Conservation (phyloP, 2,888 invertebrate genomes). For the Blomia tropicalis region DNA sequence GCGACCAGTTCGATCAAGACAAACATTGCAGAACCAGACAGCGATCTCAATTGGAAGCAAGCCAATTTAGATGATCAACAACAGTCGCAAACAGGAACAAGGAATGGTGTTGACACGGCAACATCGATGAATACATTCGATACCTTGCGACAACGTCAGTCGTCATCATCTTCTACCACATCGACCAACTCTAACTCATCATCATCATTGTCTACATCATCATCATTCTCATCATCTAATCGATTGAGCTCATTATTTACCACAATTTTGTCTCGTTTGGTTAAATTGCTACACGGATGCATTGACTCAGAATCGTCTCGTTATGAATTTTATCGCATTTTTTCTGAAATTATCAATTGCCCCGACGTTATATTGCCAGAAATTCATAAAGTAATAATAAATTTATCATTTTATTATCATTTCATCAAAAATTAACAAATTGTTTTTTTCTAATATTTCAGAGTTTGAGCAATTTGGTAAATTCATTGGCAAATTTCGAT, state of each 20-base stretch:
- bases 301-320: neutral
- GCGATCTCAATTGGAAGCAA: too few species aligned
- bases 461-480: neutral
- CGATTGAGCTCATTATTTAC: neutral
- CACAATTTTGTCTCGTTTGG: neutral
- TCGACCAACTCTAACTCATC: neutral
- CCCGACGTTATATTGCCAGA: neutral
- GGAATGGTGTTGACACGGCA: neutral
- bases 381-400: too few species aligned
- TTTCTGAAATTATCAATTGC: neutral
- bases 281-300: constrained; percentile 1
- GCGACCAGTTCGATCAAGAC: neutral
- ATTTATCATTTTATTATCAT: too few species aligned
- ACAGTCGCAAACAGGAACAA: neutral
- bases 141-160: neutral
- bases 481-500: constrained; percentile 5
- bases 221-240: too few species aligned
- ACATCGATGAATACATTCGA: neutral
- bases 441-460: neutral
- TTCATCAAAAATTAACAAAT: too few species aligned
- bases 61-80: neutral
- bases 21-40: neutral
- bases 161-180: neutral
- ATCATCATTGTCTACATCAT: neutral
- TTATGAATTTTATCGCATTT: neutral